Conservation (phyloP, 2,888 invertebrate genomes). For the Hartigia nigra region DNA sequence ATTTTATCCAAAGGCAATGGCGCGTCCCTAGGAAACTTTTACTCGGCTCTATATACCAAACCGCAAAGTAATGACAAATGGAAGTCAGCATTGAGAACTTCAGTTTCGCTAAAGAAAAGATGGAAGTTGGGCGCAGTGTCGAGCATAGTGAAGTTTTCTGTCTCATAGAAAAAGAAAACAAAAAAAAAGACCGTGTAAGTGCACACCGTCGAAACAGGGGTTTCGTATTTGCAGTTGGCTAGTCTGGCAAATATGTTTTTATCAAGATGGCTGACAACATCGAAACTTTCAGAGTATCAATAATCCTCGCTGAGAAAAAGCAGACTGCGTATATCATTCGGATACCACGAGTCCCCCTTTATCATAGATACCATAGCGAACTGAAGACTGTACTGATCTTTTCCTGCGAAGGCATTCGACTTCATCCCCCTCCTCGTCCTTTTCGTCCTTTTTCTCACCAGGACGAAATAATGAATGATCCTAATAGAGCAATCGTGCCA, state of each 20-base stretch:
- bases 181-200: too few species aligned
- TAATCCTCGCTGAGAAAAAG: slow-evolving; percentile 46
- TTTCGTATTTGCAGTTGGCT: slow-evolving; percentile 38
- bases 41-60: neutral
- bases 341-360: slow-evolving; percentile 3
- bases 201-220: neutral
- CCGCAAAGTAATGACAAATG: slow-evolving; percentile 6
- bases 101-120: too few species aligned
- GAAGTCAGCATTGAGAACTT: too few species aligned
- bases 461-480: slow-evolving; percentile 50
- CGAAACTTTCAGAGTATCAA: slow-evolving; percentile 40
- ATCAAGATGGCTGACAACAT: slow-evolving; percentile 29
- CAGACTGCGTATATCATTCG: slow-evolving; percentile 41
- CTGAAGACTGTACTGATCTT: too few species aligned
- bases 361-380: too few species aligned
- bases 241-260: slow-evolving; percentile 55
- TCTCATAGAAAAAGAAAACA: neutral
- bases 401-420: slow-evolving; percentile 4
- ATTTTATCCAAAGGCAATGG: neutral
- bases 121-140: too few species aligned
- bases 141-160: neutral
- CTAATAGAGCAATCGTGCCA: slow-evolving; percentile 47
- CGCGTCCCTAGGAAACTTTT: neutral
- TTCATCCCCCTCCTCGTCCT: slow-evolving; percentile 9
- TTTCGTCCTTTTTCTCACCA: neutral